Evolutionary conservation across 2,113 vertebrate genomes (phyloP), one percentile per base, ranked within the genome.

Genomic region (Carassius gibelio): DNA sequence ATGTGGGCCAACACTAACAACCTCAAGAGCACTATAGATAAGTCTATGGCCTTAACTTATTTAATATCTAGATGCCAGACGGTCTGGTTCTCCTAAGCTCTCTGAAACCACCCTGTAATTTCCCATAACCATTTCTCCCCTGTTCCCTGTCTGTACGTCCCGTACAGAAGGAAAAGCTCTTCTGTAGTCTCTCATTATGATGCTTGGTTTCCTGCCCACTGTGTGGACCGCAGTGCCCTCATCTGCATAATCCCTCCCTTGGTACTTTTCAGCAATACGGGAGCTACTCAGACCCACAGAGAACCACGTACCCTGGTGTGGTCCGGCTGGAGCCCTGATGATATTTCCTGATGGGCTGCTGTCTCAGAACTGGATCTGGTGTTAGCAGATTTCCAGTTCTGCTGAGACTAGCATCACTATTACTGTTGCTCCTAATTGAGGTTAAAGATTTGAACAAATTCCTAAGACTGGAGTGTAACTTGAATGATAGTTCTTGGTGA

Each of bases 211-310:
- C 13, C 21, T 76, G 57, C 38, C 45, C 62, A 52, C 42, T 6
- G 69, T 61, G 84, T 48, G 61, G 48, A 52, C 61, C 76, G 6
- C 69, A 36, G 15, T 17, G n/a, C 82, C 68, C 84, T 86, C 74
- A 81, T 81, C 75, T 74, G 75, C 80, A 82, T 87, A 85, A 84
- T 72, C 86, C 83, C 81, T 59, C 50, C 83, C 62, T 42, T 52
- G 69, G 36, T 36, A 80, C 50, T 55, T 45, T 75, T 50, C 84
- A 75, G 52, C 81, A 85, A 85, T 85, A 76, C 30, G 48, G 83
- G 50, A 78, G 79, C 69, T 86, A 84, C 94, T 93, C 92, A 91
- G 91, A 88, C 88, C 93, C 92, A 93, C 92, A 92, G 91, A 94
- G 94, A 82, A 75, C 61, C 21, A 15, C 21, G 14, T 5, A 62